These are phyloP conservation scores for Mimachlamys varia DNA, from an alignment of 2,888 invertebrate genomes.

Conservation along the genomic window DNA sequence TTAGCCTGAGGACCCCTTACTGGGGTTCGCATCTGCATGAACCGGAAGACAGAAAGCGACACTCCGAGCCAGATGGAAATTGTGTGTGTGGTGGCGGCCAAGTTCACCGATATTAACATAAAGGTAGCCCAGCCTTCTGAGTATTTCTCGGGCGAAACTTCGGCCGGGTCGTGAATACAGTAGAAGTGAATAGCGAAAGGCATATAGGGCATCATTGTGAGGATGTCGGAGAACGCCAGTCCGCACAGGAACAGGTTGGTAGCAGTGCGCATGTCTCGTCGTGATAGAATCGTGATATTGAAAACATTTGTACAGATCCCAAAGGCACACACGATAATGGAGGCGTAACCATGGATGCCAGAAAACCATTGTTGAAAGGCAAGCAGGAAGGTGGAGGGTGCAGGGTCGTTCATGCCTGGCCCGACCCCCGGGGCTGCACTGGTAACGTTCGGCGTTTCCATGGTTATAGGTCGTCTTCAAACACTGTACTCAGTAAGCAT, in stretches of 20 bases:
- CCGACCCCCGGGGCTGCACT: background rate
- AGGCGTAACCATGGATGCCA: slow-evolving; percentile 91
- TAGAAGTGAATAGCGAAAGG: slow-evolving; percentile 90
- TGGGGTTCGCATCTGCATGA: slow-evolving; percentile 81
- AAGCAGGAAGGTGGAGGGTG: slow-evolving; percentile 49
- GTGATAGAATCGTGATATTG: slow-evolving; percentile 92
- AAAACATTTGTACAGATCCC: slow-evolving; percentile 94
- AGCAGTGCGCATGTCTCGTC: slow-evolving; percentile 93
- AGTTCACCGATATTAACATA: slow-evolving; percentile 90
- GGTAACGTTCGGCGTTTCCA: background rate
- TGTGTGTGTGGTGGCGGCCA: slow-evolving; percentile 94
- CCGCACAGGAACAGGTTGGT: slow-evolving; percentile 94
- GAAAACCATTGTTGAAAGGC: slow-evolving; percentile 69
- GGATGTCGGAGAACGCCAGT: slow-evolving; percentile 93
- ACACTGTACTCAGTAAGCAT: background rate
- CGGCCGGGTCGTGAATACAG: slow-evolving; percentile 66
- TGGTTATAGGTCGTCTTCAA: background rate
- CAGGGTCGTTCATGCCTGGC: background rate
- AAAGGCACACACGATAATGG: slow-evolving; percentile 92
- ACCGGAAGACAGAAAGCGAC: slow-evolving; percentile 95
- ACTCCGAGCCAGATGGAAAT: slow-evolving; percentile 97
- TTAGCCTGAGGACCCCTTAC: slow-evolving; percentile 68
- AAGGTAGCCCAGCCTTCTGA: slow-evolving; percentile 80
- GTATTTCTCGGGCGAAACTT: slow-evolving; percentile 68
- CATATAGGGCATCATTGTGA: slow-evolving; percentile 95